phyloP scores from a whole-genome alignment of 2,797 vertebrate genomes.

The Esox masquinongy region DNA sequence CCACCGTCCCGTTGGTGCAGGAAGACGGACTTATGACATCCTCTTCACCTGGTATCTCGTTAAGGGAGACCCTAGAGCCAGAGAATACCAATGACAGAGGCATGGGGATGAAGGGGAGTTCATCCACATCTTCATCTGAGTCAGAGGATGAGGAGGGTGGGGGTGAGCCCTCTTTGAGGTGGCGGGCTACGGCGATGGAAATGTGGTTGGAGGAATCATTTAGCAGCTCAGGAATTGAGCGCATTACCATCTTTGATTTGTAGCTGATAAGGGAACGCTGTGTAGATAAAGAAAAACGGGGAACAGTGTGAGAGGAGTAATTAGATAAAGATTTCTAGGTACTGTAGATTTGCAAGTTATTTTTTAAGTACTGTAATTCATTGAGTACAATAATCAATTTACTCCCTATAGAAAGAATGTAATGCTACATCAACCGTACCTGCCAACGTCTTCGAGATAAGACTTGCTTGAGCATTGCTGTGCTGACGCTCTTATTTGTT shows the following conservation, averaged over 20 bases:
- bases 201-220: constrained; percentile 86
- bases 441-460: constrained; percentile 92
- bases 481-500: constrained; percentile 89
- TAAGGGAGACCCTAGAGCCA: constrained; percentile 89
- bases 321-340: too few relatives aligned
- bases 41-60: constrained; percentile 88
- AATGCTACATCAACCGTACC: constrained; percentile 66
- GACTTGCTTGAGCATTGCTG: constrained; percentile 87
- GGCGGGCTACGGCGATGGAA: constrained; percentile 86
- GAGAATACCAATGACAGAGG: constrained; percentile 90
- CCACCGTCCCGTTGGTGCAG: constrained; percentile 27
- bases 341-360: not conserved
- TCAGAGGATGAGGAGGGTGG: constrained; percentile 91
- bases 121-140: constrained; percentile 91
- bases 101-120: constrained; percentile 91
- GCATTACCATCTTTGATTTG: constrained; percentile 95
- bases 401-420: not conserved
- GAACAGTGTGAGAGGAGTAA: not conserved
- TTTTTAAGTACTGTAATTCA: not conserved
- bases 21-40: constrained; percentile 53
- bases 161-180: constrained; percentile 82
- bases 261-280: constrained; percentile 94
- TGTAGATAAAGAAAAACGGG: not conserved
- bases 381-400: not conserved
- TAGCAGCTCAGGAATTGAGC: constrained; percentile 90